Evolutionary conservation across 1,140 invertebrate species (phyloP).

Genomic region (Lineus longissimus): DNA sequence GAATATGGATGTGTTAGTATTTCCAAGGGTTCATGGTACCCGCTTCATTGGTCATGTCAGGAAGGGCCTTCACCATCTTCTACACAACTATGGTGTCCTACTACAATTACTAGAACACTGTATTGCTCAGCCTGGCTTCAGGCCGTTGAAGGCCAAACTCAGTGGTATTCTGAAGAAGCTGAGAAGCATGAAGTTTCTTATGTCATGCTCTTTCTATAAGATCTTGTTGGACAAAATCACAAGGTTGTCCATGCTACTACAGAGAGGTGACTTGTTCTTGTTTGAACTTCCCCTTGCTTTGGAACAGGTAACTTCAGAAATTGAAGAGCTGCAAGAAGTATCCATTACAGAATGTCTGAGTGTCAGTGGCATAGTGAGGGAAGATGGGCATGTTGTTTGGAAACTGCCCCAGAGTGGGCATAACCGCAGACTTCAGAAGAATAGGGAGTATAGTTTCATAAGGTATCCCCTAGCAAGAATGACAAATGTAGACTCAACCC

Average conservation of each 20-base stretch:
- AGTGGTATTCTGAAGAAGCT: background rate
- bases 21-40: background rate
- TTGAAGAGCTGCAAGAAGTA: background rate
- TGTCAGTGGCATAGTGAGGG: background rate
- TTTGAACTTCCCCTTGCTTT: background rate
- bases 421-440: background rate
- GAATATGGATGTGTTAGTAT: background rate
- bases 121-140: background rate
- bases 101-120: background rate
- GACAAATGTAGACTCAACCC: no score
- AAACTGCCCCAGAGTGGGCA: background rate
- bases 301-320: background rate
- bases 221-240: background rate
- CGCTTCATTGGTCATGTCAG: background rate
- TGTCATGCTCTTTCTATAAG: background rate
- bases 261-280: background rate
- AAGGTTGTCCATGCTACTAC: background rate
- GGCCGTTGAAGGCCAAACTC: background rate
- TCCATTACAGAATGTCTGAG: background rate
- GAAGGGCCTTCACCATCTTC: background rate
- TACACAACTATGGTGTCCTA: background rate
- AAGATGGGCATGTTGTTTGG: background rate
- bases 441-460: background rate
- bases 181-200: background rate
- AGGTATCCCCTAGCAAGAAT: background rate